Evolutionary conservation across 2,113 vertebrate genomes (phyloP).

Genomic region (Fregata magnificens): DNA sequence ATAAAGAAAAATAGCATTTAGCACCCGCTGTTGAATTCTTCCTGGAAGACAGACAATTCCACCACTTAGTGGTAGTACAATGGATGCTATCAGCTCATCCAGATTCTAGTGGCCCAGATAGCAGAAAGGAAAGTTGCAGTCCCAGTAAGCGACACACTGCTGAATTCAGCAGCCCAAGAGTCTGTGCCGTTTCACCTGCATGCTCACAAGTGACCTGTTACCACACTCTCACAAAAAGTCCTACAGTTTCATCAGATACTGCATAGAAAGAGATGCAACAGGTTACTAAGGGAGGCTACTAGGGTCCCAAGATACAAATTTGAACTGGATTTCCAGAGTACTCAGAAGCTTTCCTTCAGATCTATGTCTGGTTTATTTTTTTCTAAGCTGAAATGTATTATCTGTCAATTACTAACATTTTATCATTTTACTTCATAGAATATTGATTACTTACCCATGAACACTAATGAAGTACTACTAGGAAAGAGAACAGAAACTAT

Average conservation of each 20-base stretch:
- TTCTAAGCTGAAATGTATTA: not conserved
- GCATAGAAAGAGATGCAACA: not conserved
- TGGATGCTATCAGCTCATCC: not conserved
- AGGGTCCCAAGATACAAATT: not conserved
- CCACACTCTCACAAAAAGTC: not conserved
- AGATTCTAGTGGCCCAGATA: not conserved
- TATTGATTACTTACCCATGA: not conserved
- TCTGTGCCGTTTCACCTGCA: not conserved
- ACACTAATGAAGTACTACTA: not conserved
- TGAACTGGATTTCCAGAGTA: not conserved
- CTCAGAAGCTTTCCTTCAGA: not conserved
- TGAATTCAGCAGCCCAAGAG: not conserved
- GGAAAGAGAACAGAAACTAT: not conserved
- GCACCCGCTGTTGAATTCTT: not conserved
- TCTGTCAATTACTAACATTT: not conserved
- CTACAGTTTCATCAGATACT: not conserved
- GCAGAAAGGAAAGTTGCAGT: constrained; percentile 11
- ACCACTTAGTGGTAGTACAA: not conserved
- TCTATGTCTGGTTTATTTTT: not conserved
- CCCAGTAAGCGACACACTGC: not conserved
- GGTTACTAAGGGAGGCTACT: not conserved
- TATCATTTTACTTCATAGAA: not conserved
- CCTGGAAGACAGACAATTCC: not conserved
- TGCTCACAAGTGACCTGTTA: not conserved
- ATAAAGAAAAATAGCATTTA: not conserved